Evolutionary conservation across 2,113 vertebrate species (phyloP).

Genomic region (Cyprinodon variegatus): DNA sequence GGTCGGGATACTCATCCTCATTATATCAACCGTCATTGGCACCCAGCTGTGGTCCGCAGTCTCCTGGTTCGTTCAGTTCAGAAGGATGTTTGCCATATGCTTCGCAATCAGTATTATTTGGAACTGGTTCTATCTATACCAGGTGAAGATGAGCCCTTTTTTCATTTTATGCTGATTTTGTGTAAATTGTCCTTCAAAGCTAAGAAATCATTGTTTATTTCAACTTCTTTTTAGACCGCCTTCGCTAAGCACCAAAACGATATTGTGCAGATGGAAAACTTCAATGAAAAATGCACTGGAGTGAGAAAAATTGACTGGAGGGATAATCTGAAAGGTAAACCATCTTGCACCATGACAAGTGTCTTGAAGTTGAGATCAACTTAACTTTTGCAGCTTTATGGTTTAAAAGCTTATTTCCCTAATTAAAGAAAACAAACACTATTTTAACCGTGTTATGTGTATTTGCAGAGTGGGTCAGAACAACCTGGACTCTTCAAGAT

Average conservation of each 20-base stretch:
- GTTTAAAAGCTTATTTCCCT: not conserved
- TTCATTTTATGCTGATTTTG: not conserved
- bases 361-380: not conserved
- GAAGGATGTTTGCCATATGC: slow-evolving; percentile 82
- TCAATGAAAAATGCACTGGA: slow-evolving; percentile 77
- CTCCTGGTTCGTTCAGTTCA: slow-evolving; percentile 86
- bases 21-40: slow-evolving; percentile 78
- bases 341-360: not conserved
- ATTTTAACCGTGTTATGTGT: not conserved
- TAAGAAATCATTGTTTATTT: not conserved
- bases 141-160: slow-evolving; percentile 78
- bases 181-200: not conserved
- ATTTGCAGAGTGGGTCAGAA: slow-evolving; percentile 85
- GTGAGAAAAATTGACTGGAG: slow-evolving; percentile 84
- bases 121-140: slow-evolving; percentile 97
- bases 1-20: slow-evolving; percentile 77
- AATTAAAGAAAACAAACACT: not conserved
- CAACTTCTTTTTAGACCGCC: slow-evolving; percentile 76
- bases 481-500: slow-evolving; percentile 84
- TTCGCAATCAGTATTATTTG: slow-evolving; percentile 89
- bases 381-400: no score
- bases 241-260: slow-evolving; percentile 90
- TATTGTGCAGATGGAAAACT: slow-evolving; percentile 82
- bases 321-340: slow-evolving; percentile 84
- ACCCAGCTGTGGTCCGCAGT: slow-evolving; percentile 86